These are phyloP conservation scores for Encarsia formosa DNA, from an alignment of 2,888 invertebrate species.

Conservation along the genomic window DNA sequence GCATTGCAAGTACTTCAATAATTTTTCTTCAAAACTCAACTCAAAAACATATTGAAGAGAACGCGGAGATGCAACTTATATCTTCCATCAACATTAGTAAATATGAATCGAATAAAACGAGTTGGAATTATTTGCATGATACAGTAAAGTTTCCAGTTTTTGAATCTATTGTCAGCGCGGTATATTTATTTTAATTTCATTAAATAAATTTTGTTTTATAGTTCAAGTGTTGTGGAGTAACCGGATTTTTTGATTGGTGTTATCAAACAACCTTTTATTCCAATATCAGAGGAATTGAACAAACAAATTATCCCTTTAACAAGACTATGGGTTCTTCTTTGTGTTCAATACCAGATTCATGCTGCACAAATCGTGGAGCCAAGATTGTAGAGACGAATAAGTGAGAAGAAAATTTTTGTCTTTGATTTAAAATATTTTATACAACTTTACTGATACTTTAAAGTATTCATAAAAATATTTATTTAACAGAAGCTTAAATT, in stretches of 20 bases:
- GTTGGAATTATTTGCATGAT: conserved; percentile 21
- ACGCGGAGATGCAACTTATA: conserved; percentile 8
- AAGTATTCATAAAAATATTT: background rate
- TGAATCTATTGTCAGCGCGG: background rate
- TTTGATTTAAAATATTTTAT: background rate
- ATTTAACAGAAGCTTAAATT: conserved; percentile 3
- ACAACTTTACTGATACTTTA: background rate
- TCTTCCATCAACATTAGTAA: background rate
- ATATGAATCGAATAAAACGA: background rate
- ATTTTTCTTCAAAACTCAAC: conserved; percentile 9
- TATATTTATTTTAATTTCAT: background rate
- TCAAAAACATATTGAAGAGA: conserved; percentile 1
- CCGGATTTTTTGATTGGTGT: conserved; percentile 24
- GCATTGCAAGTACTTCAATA: background rate
- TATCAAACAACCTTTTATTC: background rate
- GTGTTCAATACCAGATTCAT: conserved; percentile 20
- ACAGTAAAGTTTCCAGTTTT: conserved; percentile 6
- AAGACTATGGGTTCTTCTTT: conserved; percentile 18
- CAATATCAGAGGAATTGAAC: conserved; percentile 1
- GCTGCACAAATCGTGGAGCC: conserved; percentile 5
- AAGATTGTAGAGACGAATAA: background rate
- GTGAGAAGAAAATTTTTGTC: background rate
- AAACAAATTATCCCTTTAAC: background rate
- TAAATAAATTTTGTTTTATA: background rate
- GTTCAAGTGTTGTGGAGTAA: conserved; percentile 26